phyloP scores from a whole-genome alignment of 2,797 vertebrate species.

The Oryzias sinensis region DNA sequence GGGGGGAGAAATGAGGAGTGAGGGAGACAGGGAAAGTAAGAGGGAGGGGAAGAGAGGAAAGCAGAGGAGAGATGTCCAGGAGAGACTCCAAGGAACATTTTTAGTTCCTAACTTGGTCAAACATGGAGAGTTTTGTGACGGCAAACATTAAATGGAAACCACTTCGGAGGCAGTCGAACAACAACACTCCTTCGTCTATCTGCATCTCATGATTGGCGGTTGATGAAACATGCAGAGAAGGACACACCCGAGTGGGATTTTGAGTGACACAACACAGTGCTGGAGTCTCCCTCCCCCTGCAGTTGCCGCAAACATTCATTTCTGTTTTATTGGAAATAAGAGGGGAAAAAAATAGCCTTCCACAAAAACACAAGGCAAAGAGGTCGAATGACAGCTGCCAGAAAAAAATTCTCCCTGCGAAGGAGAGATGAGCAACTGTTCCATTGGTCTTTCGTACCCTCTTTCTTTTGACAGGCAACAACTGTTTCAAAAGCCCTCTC shows the following conservation, averaged over 20 bases:
- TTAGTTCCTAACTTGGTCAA: constrained; percentile 1
- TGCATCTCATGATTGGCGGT: constrained; percentile 63
- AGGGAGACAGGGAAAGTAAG: constrained; percentile 46
- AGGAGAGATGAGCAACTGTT: constrained; percentile 84
- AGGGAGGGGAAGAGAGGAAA: constrained; percentile 46
- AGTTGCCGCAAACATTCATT: constrained; percentile 78
- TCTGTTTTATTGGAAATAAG: constrained; percentile 74
- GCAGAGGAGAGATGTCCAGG: constrained; percentile 23
- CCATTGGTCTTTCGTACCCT: constrained; percentile 57
- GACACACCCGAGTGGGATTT: constrained; percentile 67
- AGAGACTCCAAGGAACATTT: constrained; percentile 36
- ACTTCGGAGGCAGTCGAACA: constrained; percentile 25
- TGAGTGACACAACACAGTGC: constrained; percentile 67
- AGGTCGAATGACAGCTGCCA: constrained; percentile 82
- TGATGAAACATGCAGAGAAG: constrained; percentile 71
- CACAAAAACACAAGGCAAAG: constrained; percentile 45
- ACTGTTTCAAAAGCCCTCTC: constrained; percentile 80
- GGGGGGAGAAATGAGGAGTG: constrained; percentile 50
- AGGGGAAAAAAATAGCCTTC: constrained; percentile 35
- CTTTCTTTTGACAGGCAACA: constrained; percentile 73
- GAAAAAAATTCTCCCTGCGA: constrained; percentile 76
- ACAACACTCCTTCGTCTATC: constrained; percentile 33
- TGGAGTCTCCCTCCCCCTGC: constrained; percentile 49
- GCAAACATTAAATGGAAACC: constrained; percentile 28
- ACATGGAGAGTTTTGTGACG: constrained; percentile 19